phyloP scores from a whole-genome alignment of 2,888 invertebrate species.

The Cryptocephalus moraei region DNA sequence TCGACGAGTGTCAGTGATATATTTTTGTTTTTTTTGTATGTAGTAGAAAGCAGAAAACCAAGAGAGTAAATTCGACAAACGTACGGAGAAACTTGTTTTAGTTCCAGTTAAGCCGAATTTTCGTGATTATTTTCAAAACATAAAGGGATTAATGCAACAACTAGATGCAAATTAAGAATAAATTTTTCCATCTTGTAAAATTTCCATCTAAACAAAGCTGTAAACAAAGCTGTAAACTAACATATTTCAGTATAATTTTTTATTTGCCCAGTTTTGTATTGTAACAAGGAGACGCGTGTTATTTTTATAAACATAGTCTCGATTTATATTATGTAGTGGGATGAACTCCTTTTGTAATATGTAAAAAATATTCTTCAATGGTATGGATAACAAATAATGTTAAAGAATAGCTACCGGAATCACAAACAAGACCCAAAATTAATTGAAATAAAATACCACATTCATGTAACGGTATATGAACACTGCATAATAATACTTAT shows the following conservation, averaged over 20 bases:
- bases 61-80: constrained; percentile 17
- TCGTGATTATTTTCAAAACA: not conserved
- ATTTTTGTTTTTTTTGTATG: constrained; percentile 36
- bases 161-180: constrained; percentile 21
- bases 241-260: constrained; percentile 20
- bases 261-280: not conserved
- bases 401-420: too few species aligned
- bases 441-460: too few species aligned
- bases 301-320: not conserved
- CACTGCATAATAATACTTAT: too few species aligned
- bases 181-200: constrained; percentile 19
- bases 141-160: constrained; percentile 6
- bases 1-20: constrained; percentile 27
- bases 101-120: constrained; percentile 5
- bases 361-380: too few species aligned
- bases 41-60: constrained; percentile 18
- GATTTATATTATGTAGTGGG: not conserved
- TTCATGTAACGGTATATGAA: too few species aligned
- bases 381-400: too few species aligned
- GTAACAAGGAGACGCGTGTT: not conserved
- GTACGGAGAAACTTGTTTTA: not conserved
- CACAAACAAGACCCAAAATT: too few species aligned
- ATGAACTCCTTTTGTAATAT: too few species aligned
- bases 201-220: too few species aligned
- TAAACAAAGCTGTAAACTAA: constrained; percentile 16